Evolutionary conservation across 2,888 invertebrate species (phyloP), one percentile per base, ranked within the genome.

Genomic region (Sisyra terminalis): DNA sequence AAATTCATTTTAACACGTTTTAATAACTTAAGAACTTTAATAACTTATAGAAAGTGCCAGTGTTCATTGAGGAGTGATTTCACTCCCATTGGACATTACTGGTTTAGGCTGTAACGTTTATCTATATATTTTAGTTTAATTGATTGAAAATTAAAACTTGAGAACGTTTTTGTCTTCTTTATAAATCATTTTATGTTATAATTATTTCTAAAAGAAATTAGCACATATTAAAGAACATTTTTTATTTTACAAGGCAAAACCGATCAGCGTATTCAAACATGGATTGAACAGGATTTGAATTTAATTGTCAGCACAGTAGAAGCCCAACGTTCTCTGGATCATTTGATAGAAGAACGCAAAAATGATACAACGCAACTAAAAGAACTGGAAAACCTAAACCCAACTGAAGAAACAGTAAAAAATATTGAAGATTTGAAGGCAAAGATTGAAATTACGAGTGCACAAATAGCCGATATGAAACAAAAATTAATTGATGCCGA

Each of bases 401-500:
- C 16, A 8, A 18, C 10, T 37, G 18, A 37, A 18, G 37, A 16
- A 17, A 7, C 17, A 4, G n/a, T 10, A 2, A 16, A 37, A 37
- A 16, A 18, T 17, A 18, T 37, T 6, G 52, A 53, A 32, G 56
- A 60, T 43, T 50, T 71, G 1, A 55, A 62, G 31, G 72, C 76
- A 38, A 75, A 77, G 43, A 58, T 82, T 5, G 72, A 78, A 29
- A 50, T 77, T 3, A 65, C 79, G 10, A 80, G 77, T 52, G 71
- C 72, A 0, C 84, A 86, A 61, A 86, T 88, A 51, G 69, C 75
- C 3, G 82, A 87, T 49, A 57, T 88, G 29, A 82, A 86, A 50
- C 82, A 84, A 57, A 83, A 87, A 58, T 73, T 89, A 37, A 59
- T 83, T n/a, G 78, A 83, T 46, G 78, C 79, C 15, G 81, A 87